phyloP scores from a whole-genome alignment of 2,888 invertebrate genomes.

The Orchesellides sinensis region DNA sequence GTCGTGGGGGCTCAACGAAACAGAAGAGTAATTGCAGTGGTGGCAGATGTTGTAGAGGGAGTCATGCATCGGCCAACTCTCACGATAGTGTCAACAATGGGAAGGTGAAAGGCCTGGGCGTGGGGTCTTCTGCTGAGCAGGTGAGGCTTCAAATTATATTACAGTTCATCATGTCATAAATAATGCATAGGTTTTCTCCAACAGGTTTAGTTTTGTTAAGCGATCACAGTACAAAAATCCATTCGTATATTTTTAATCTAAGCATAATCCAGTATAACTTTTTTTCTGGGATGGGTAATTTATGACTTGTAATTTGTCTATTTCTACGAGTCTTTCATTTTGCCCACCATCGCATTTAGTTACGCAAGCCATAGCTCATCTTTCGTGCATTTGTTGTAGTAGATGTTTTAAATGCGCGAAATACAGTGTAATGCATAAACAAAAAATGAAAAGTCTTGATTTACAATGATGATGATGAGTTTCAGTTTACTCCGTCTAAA shows the following conservation, averaged over 20 bases:
- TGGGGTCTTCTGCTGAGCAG: constrained; percentile 68
- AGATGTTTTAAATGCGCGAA: too few species aligned
- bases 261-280: constrained; percentile 49
- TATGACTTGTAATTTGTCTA: constrained; percentile 58
- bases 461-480: too few species aligned
- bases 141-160: constrained; percentile 19
- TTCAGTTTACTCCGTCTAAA: too few species aligned
- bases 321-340: background rate
- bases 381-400: too few species aligned
- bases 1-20: constrained; percentile 40
- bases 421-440: too few species aligned
- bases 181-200: constrained; percentile 51
- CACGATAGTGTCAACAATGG: constrained; percentile 66
- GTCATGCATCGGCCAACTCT: constrained; percentile 57
- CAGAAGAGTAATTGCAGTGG: constrained; percentile 32
- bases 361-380: too few species aligned
- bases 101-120: constrained; percentile 69
- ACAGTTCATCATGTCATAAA: constrained; percentile 44
- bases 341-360: too few species aligned
- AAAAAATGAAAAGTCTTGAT: too few species aligned
- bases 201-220: constrained; percentile 18
- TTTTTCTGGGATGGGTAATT: constrained; percentile 47
- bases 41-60: constrained; percentile 52
- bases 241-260: too few species aligned
- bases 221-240: too few species aligned